Evolutionary conservation across 2,797 vertebrate genomes (phyloP), one percentile per base, ranked within the genome.

Genomic region (Taeniopygia guttata): DNA sequence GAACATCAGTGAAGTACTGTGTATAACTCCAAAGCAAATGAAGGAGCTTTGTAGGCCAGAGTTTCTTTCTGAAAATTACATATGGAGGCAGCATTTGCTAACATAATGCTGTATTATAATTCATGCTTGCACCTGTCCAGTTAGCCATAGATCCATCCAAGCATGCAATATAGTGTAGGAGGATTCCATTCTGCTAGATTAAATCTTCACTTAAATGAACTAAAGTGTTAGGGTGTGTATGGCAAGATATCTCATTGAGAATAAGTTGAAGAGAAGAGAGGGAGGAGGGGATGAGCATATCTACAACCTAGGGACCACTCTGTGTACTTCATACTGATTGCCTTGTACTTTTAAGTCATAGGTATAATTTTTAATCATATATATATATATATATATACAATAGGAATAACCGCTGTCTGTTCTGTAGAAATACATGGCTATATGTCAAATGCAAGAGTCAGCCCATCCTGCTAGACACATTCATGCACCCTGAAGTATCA

Each of bases 151-250:
- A 89, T 81, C 72, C 49, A 72, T 43, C 78, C 90, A 96, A 91
- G 90, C 87, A 68, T 91, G 83, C 79, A 2, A 77, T 83, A 84
- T 22, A 91, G 30, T 62, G 49, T 59, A 74, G 81, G 72, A 94
- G 54, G 69, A 95, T 96, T 96, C 78, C 75, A 89, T 94, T 95
- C 83, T 94, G 89, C 90, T 91, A 96, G 93, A 94, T 95, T 95
- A 90, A 95, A 93, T 95, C 81, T 94, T 91, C 78, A 89, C 75
- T 91, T 93, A 96, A 96, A 96, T 95, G 85, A 95, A 76, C 42
- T 96, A 32, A 90, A 81, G 40, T 86, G 59, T 45, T 82, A 81
- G 59, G 83, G 64, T 76, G 48, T 92, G 67, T 55, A 84, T 96
- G 62, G 51, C 51, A 87, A 74, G 32, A 21, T 75, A 72, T 14